These are phyloP conservation scores for Leptinotarsa defecta DNA, from an alignment of 1,140 invertebrate species.

Conservation along the genomic window DNA sequence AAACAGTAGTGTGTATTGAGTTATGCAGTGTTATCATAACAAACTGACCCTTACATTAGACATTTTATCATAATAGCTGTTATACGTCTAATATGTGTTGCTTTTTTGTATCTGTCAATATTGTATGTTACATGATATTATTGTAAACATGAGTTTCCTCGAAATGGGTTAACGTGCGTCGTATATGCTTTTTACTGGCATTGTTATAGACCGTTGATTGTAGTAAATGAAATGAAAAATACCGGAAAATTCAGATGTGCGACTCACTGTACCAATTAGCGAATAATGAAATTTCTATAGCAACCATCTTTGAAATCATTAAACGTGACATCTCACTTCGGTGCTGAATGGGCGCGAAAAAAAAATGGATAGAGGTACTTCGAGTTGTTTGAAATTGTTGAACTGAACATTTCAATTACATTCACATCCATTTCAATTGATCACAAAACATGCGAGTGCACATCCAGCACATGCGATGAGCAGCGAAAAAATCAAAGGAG, in stretches of 20 bases:
- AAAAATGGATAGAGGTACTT: neutral
- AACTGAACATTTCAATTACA: too few relatives aligned
- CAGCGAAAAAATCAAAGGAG: too few relatives aligned
- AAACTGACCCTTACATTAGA: neutral
- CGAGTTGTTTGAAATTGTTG: neutral
- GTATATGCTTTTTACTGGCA: neutral
- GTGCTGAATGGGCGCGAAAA: neutral
- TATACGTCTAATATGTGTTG: constrained; percentile 1
- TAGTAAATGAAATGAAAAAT: neutral
- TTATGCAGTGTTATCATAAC: constrained; percentile 6
- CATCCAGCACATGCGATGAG: too few relatives aligned
- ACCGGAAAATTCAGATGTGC: constrained; percentile 1
- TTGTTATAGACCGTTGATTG: neutral
- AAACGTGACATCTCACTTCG: neutral
- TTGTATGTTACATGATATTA: constrained; percentile 1
- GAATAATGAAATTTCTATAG: neutral
- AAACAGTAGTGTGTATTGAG: neutral
- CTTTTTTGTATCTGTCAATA: constrained; percentile 4
- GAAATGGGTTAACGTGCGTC: neutral
- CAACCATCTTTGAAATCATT: neutral
- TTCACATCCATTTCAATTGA: too few relatives aligned
- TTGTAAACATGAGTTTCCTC: neutral
- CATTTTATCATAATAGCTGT: neutral
- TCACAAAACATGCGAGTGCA: too few relatives aligned
- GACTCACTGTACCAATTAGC: neutral